Evolutionary conservation across 2,888 invertebrate species (phyloP).

Genomic region (Chrysomela aeneicollis): DNA sequence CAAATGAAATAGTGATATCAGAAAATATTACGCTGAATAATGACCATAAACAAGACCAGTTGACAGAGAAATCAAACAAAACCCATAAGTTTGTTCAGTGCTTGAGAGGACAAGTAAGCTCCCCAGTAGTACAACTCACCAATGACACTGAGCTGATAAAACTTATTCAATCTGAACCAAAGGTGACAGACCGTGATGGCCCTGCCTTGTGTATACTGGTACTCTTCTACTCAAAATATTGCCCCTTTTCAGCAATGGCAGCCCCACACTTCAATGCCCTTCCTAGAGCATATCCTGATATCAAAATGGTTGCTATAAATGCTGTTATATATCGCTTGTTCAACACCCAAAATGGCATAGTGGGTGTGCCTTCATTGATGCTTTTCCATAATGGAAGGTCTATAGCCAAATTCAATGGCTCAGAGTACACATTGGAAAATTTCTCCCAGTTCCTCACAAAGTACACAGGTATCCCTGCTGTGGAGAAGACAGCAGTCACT

Average conservation of each 20-base stretch:
- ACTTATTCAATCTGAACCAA: slow-evolving; percentile 68
- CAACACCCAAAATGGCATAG: slow-evolving; percentile 90
- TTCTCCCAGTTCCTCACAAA: slow-evolving; percentile 81
- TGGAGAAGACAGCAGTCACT: slow-evolving; percentile 71
- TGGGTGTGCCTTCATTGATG: slow-evolving; percentile 88
- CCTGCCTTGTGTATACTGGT: slow-evolving; percentile 78
- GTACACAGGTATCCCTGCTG: slow-evolving; percentile 74
- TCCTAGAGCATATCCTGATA: slow-evolving; percentile 83
- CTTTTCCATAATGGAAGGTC: slow-evolving; percentile 90
- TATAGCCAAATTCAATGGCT: slow-evolving; percentile 84
- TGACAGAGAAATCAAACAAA: slow-evolving; percentile 32
- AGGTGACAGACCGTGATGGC: slow-evolving; percentile 69
- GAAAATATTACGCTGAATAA: neutral
- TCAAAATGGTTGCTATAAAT: slow-evolving; percentile 90
- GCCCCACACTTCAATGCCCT: slow-evolving; percentile 92
- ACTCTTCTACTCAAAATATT: slow-evolving; percentile 89
- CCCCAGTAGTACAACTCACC: slow-evolving; percentile 68
- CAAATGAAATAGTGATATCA: neutral
- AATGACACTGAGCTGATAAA: slow-evolving; percentile 76
- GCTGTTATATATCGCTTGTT: slow-evolving; percentile 83
- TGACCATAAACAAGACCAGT: neutral
- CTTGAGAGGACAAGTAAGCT: slow-evolving; percentile 49
- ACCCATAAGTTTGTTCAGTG: slow-evolving; percentile 56
- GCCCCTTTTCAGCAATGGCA: slow-evolving; percentile 88
- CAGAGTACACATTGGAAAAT: slow-evolving; percentile 79